Percentiles rank a stretch among this genome's conserved stretches.
phyloP scores from a whole-genome alignment of 2,797 vertebrate genomes.

The Argentina silus region DNA sequence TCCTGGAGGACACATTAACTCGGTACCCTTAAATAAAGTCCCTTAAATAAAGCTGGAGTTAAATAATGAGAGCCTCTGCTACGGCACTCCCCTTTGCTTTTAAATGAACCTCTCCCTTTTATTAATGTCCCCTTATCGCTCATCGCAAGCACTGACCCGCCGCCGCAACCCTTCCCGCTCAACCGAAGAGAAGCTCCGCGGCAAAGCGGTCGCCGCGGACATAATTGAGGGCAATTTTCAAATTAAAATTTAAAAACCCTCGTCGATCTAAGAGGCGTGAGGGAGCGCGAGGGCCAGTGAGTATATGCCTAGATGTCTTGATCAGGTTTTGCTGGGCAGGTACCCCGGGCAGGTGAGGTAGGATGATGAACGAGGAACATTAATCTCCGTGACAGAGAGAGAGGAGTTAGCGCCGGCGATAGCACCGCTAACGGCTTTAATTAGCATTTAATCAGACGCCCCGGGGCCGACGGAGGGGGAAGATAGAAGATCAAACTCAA shows the following conservation, averaged over 20 bases:
- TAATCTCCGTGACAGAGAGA: conserved; percentile 93
- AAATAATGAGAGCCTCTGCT: conserved; percentile 80
- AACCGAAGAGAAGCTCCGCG: conserved; percentile 72
- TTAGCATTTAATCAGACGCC: conserved; percentile 98
- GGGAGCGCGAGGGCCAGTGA: conserved; percentile 42
- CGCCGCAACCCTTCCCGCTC: conserved; percentile 75
- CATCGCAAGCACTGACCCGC: conserved; percentile 90
- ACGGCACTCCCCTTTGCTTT: conserved; percentile 82
- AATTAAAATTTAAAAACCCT: conserved; percentile 89
- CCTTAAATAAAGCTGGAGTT: conserved; percentile 89
- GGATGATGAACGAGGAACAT: conserved; percentile 95
- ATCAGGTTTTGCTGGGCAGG: conserved; percentile 88
- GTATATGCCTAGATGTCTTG: conserved; percentile 82
- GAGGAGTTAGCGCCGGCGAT: conserved; percentile 88
- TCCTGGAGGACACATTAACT: conserved; percentile 83
- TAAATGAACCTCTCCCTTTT: conserved; percentile 91
- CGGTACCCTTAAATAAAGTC: conserved; percentile 89
- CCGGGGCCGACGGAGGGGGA: conserved; percentile 80
- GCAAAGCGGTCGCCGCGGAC: conserved; percentile 79
- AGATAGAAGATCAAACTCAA: conserved; percentile 75
- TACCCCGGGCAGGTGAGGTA: conserved; percentile 85
- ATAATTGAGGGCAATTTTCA: conserved; percentile 92
- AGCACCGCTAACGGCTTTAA: conserved; percentile 94
- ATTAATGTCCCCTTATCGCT: conserved; percentile 91
- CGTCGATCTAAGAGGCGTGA: conserved; percentile 78